A percentile compares a stretch with the other conserved stretches of the same genome.
These are phyloP conservation scores for Rhamphomyia laevipes DNA, from an alignment of 2,888 invertebrate genomes.

Conservation along the genomic window DNA sequence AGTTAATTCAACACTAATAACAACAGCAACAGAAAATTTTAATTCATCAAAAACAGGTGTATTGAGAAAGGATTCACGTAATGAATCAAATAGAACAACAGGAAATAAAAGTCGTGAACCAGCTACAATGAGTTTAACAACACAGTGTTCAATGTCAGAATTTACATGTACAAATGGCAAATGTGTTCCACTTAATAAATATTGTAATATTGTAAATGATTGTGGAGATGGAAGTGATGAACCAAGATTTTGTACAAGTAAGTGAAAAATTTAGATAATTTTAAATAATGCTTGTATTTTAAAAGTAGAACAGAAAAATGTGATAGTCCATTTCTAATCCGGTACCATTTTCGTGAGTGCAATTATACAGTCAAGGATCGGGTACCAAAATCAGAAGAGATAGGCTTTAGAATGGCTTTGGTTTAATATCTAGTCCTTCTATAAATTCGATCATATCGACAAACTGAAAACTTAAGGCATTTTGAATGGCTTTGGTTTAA, in stretches of 20 bases:
- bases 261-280: too few relatives aligned
- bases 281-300: too few relatives aligned
- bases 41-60: background rate
- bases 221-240: slow-evolving; percentile 73
- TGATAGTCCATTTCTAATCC: too few relatives aligned
- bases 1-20: background rate
- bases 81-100: background rate
- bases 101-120: slow-evolving; percentile 6
- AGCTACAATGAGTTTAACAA: slow-evolving; percentile 18
- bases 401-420: too few relatives aligned
- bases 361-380: too few relatives aligned
- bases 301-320: too few relatives aligned
- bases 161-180: slow-evolving; percentile 36
- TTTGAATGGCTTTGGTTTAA: too few relatives aligned
- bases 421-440: too few relatives aligned
- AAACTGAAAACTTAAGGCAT: too few relatives aligned
- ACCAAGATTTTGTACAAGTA: slow-evolving; percentile 69
- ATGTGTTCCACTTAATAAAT: slow-evolving; percentile 51
- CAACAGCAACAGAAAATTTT: background rate
- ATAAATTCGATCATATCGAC: too few relatives aligned
- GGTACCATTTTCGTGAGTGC: too few relatives aligned
- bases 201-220: slow-evolving; percentile 67
- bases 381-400: too few relatives aligned
- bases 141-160: slow-evolving; percentile 33
- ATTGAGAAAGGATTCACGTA: background rate